Evolutionary conservation across 2,888 invertebrate species (phyloP).

Genomic region (Drosophila limbata): DNA sequence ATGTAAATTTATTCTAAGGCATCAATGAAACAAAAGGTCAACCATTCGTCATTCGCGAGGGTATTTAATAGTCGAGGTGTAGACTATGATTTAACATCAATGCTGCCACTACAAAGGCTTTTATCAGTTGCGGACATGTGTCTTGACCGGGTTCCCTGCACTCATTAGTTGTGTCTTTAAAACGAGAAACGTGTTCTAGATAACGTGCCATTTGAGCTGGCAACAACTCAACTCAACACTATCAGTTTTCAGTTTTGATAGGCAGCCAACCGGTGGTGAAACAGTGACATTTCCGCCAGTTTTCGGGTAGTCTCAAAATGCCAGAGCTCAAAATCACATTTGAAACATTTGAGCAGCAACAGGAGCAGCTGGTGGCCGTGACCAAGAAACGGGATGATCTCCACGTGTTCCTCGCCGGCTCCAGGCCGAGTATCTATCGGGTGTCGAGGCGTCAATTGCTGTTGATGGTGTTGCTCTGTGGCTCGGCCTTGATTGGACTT

Average conservation of each 20-base stretch:
- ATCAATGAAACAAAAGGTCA: neutral
- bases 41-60: neutral
- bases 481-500: conserved; percentile 22
- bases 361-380: neutral
- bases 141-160: neutral
- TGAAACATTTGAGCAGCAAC: conserved; percentile 21
- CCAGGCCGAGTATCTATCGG: conserved; percentile 18
- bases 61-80: neutral
- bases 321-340: conserved; percentile 51
- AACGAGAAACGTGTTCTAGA: conserved; percentile 18
- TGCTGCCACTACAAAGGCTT: neutral
- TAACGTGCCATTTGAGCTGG: conserved; percentile 29
- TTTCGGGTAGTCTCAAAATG: conserved; percentile 48
- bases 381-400: conserved; percentile 26
- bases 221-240: neutral
- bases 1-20: neutral
- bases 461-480: conserved; percentile 25
- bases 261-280: neutral
- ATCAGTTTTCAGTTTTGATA: conserved; percentile 3
- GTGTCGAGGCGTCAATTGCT: conserved; percentile 27
- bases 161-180: neutral
- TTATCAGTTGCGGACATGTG: conserved; percentile 12
- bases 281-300: neutral
- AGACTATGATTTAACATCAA: neutral
- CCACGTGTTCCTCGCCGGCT: conserved; percentile 26